Base-by-base conservation (phyloP, 1,140 invertebrate genomes). In the Anoplolepis gracilipes region DNA sequence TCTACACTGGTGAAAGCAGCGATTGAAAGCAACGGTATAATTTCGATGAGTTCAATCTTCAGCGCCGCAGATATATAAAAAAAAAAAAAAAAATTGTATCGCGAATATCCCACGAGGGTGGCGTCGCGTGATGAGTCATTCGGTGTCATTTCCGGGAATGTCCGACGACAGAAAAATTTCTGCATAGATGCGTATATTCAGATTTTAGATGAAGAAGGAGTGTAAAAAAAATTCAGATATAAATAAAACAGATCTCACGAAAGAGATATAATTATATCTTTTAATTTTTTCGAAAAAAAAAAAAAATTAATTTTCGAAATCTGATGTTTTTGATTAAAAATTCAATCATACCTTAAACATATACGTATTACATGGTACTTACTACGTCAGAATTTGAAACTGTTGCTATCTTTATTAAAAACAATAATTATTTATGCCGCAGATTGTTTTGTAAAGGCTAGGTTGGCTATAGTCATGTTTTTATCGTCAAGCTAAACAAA, bases 1-100 rank as follows among this genome's bases (percentile, higher is more conserved):
- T 86, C 85, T 86, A 86, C 59, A 39, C n/a, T 11, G 67, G 85
- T 86, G 85, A 86, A 86, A 86, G 85, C 67, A 82, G 36, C 78
- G 53, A 53, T 72, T 72, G 46, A 55, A 72, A 72, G 69, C 46
- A 53, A 10, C 42, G 25, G 49, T 72, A 22, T 72, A 82, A 82
- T 82, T 57, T 73, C 33, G 72, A 84, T 22, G 30, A 55, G 57
- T 39, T 28, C 30, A 25, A 62, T 76, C 82, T 64, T 42, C 57
- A 42, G 39, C 30, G 28, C 70, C 19, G 55, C 19, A 59, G 25
- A 72, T 70, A 57, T 25, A 33, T n/a, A n/a, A n/a, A n/a, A n/a
- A n/a, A n/a, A n/a, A n/a, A n/a, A n/a, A n/a, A 11, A 33, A 72
- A 81, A 72, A 73, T 59, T 16, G 25, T 16, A 49, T 49, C 16